Evolutionary conservation across 1,140 invertebrate species (phyloP), one percentile per base, ranked within the genome.

Genomic region (Rhyzopertha dominica): DNA sequence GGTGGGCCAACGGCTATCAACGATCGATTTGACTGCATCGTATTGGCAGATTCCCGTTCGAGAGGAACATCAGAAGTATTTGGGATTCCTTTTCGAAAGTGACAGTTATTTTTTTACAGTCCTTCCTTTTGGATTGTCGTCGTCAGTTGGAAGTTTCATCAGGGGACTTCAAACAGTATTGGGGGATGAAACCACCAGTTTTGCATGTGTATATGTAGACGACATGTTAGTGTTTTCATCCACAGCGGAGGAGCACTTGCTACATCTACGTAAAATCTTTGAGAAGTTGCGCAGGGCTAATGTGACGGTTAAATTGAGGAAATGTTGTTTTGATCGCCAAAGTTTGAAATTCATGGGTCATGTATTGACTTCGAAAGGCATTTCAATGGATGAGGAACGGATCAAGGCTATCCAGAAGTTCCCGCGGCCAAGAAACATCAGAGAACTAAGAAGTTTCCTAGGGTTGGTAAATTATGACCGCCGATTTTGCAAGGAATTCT

Each of bases 301-400:
- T 25, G 7, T 38, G 22, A 38, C 35, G 2, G n/a, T 2, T 2
- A 12, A 39, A 28, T 10, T 32, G 2, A 37, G n/a, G n/a, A n/a
- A n/a, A n/a, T n/a, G n/a, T n/a, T n/a, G n/a, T n/a, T n/a, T n/a
- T n/a, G n/a, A n/a, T n/a, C n/a, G n/a, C 10, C 19, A 51, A 18
- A 54, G 61, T 56, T 26, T 62, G 68, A 37, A 32, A 2, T 32
- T 39, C 16, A 2, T 39, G 2, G 20, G 37, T 12, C 16, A 39
- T n/a, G 25, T 25, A 25, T 12, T 39, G n/a, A 3, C 37, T 2
- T 16, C 32, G 8, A 10, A 35, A 35, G 32, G 32, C 8, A 18
- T 41, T 3, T 9, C 4, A 7, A 31, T 41, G 1, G 24, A 41
- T 18, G 24, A 24, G 4, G 8, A 13, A 8, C 26, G 39, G n/a